Conservation (phyloP, 2,888 invertebrate species). For the Drosophila pseudotalamancana region DNA sequence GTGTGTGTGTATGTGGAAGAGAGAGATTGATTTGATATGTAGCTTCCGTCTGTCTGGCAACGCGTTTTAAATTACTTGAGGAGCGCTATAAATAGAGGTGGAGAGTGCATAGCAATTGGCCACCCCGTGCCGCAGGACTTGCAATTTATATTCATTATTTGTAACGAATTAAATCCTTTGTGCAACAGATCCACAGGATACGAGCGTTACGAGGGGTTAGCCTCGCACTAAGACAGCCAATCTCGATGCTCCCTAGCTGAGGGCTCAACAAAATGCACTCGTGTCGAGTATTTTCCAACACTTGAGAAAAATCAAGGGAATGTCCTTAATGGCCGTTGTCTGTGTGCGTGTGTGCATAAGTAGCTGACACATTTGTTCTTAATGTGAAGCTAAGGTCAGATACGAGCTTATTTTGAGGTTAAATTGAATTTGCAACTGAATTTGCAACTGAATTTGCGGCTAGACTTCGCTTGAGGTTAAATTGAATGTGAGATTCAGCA, state of each 20-base stretch:
- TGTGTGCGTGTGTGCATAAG: neutral
- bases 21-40: conserved; percentile 24
- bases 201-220: neutral
- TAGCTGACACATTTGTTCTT: conserved; percentile 3
- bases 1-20: neutral
- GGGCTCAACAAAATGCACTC: conserved; percentile 12
- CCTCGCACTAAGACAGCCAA: neutral
- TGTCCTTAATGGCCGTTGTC: neutral
- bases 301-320: conserved; percentile 24
- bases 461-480: neutral
- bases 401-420: neutral
- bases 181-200: neutral
- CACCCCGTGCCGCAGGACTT: neutral
- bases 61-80: conserved; percentile 40
- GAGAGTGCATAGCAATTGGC: conserved; percentile 1
- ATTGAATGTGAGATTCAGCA: neutral
- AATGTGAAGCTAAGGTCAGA: neutral
- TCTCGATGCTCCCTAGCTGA: neutral
- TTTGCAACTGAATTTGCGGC: too few species aligned
- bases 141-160: conserved; percentile 63
- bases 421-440: neutral
- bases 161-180: conserved; percentile 6
- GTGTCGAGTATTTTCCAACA: neutral
- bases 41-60: conserved; percentile 23
- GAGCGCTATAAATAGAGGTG: conserved; percentile 42